Conservation (phyloP, 1,140 invertebrate genomes). For the Megathymus violae region DNA sequence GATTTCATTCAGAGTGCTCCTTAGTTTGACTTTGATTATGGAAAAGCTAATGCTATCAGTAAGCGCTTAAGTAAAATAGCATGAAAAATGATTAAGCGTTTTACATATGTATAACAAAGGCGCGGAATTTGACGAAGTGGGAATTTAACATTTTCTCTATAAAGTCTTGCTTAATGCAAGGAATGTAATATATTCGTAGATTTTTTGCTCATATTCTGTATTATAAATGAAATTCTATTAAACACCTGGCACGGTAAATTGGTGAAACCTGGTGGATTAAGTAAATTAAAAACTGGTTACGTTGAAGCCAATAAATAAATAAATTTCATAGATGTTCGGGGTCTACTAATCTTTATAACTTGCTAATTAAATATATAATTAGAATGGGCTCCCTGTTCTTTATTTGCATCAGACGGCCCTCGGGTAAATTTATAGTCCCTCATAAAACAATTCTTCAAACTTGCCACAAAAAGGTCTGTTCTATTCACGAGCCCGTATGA, state of each 20-base stretch:
- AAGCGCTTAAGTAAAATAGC: too few relatives aligned
- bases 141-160: too few relatives aligned
- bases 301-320: conserved; percentile 25
- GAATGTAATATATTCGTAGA: too few relatives aligned
- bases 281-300: conserved; percentile 3
- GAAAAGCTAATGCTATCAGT: too few relatives aligned
- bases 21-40: not conserved
- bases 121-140: too few relatives aligned
- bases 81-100: not conserved
- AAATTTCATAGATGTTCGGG: conserved; percentile 13
- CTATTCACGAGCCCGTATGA: conserved; percentile 69
- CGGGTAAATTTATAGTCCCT: conserved; percentile 67
- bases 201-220: too few relatives aligned
- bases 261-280: not conserved
- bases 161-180: not conserved
- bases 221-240: too few relatives aligned
- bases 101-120: too few relatives aligned
- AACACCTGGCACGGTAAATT: too few relatives aligned
- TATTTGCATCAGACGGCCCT: conserved; percentile 44
- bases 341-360: conserved; percentile 22
- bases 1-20: too few relatives aligned
- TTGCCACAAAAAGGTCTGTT: conserved; percentile 68
- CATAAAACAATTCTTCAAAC: conserved; percentile 81
- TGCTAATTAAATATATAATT: conserved; percentile 62
- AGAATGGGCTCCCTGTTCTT: conserved; percentile 46